Evolutionary conservation across 2,797 vertebrate genomes (phyloP), one percentile per base, ranked within the genome.

Genomic region (Syngnathus rostellatus): DNA sequence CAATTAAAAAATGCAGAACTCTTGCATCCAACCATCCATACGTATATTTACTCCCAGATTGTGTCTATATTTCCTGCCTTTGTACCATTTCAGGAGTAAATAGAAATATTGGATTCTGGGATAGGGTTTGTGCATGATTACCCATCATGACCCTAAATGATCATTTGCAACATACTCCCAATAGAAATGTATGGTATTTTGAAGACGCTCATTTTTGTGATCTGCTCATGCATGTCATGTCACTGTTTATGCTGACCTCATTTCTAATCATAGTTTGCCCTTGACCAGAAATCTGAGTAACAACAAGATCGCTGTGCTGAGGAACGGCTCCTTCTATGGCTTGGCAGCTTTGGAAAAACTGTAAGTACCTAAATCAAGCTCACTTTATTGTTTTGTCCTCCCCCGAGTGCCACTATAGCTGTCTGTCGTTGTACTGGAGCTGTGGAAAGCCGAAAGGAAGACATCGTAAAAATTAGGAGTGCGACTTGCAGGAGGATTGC

Each of bases 321-420:
- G 91, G 87, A 94, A 94, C 31, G 85, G 87, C 72, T 93, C 93
- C 72, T 95, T 94, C 91, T 89, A 85, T 0, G 90, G 93, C 71
- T 83, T 94, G 82, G 87, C 83, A 62, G 91, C 88, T 63, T 82
- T 93, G 80, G 94, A 95, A 89, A 95, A 92, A 90, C 84, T 96
- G 95, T 97, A 85, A 97, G 95, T 97, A 90, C 77, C 79, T 75
- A 68, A 79, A 78, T 80, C 70, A 82, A 78, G 53, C 66, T 64
- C 57, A 73, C 72, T 66, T 81, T 69, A 68, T 73, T 65, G 68
- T 71, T 75, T 78, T 69, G 63, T 78, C 72, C 75, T 82, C 80
- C 69, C 66, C 38, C 23, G 60, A 70, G 77, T 73, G 68, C 77
- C 76, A 68, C 74, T 78, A 66, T 78, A 64, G 66, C 74, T 76